These are phyloP conservation scores for Cephalopachus bancanus DNA, from an alignment of 2,797 vertebrate species.

Conservation along the genomic window DNA sequence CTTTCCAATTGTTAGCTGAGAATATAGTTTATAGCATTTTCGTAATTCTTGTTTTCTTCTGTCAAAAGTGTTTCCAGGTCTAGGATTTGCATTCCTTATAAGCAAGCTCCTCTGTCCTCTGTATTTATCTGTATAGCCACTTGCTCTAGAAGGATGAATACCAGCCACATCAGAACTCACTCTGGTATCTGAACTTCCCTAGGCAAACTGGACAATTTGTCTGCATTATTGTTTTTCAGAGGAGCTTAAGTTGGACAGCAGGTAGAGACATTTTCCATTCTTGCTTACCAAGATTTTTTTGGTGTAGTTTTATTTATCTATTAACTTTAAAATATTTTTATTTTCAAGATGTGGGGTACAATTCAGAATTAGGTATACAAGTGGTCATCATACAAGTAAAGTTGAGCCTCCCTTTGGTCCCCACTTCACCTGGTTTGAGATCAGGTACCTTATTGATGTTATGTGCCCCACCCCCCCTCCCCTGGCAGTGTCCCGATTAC, in stretches of 20 bases:
- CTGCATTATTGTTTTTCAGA: not conserved
- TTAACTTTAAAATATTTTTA: no score
- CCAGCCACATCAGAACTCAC: not conserved
- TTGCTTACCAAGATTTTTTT: not conserved
- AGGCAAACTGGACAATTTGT: not conserved
- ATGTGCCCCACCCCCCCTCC: no score
- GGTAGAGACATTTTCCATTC: not conserved
- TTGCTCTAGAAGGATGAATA: not conserved
- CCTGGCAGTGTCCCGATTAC: no score
- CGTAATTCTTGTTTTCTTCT: constrained; percentile 14
- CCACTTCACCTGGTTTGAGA: no score
- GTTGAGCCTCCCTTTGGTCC: no score
- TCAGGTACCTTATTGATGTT: no score
- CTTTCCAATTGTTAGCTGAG: not conserved
- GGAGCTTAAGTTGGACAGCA: not conserved
- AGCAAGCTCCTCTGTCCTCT: constrained; percentile 7
- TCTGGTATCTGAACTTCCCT: not conserved
- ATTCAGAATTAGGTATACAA: no score
- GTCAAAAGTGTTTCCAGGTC: constrained; percentile 4
- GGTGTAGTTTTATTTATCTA: no score
- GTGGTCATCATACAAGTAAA: no score
- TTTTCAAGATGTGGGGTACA: no score
- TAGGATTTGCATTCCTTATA: constrained; percentile 35
- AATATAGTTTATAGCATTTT: not conserved
- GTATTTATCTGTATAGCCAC: not conserved